Percentiles rank a stretch among this genome's conserved stretches.
Conservation (phyloP, 1,140 invertebrate species). For the Trypoxylus dichotomus region DNA sequence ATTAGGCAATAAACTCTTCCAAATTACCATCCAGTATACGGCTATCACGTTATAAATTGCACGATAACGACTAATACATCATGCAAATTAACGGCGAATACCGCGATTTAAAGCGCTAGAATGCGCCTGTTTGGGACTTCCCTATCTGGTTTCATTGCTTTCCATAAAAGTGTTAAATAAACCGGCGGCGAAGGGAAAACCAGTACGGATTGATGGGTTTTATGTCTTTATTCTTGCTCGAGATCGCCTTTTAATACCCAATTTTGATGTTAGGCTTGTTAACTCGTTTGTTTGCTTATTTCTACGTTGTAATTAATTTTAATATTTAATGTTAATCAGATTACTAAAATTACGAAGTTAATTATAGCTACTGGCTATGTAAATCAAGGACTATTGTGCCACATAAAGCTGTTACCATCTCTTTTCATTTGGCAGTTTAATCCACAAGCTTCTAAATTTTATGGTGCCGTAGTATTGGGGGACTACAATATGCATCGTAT, state of each 20-base stretch:
- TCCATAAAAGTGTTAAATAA: neutral
- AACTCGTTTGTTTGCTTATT: neutral
- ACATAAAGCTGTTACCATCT: too few relatives aligned
- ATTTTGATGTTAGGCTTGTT: neutral
- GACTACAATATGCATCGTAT: too few relatives aligned
- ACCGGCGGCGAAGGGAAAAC: neutral
- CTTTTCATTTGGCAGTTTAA: too few relatives aligned
- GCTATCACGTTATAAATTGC: neutral
- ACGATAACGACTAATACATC: slow-evolving; percentile 2
- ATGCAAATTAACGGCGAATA: neutral
- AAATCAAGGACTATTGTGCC: too few relatives aligned
- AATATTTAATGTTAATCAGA: neutral
- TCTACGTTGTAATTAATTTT: neutral
- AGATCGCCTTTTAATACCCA: neutral
- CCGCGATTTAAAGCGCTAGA: neutral
- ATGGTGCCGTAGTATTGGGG: too few relatives aligned
- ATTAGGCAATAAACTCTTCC: neutral
- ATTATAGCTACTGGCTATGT: too few relatives aligned
- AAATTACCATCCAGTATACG: neutral
- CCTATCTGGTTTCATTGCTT: neutral
- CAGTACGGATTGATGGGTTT: neutral
- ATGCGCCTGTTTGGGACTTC: neutral
- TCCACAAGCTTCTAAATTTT: too few relatives aligned
- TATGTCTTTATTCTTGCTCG: neutral
- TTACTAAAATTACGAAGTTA: too few relatives aligned